Conservation (phyloP, 2,888 invertebrate genomes). For the Strigamia crassipes region DNA sequence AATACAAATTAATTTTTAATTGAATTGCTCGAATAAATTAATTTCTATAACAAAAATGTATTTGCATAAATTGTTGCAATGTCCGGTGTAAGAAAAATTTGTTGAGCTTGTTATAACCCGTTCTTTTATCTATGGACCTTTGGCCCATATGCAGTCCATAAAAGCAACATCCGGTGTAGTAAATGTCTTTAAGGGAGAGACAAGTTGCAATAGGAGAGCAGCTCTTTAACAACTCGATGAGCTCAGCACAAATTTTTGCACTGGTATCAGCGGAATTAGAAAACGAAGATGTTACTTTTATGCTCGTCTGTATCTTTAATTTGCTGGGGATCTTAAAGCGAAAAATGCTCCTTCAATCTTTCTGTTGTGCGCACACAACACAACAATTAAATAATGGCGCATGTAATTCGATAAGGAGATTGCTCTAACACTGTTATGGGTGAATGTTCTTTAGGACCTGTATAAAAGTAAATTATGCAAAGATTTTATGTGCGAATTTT, state of each 20-base stretch:
- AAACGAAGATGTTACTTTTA: not conserved
- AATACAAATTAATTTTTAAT: not conserved
- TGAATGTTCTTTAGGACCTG: not conserved
- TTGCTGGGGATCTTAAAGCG: not conserved
- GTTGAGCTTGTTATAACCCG: not conserved
- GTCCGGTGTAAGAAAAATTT: not conserved
- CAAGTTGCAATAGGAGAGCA: not conserved
- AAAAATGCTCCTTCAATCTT: not conserved
- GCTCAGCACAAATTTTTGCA: not conserved
- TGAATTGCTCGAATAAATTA: not conserved
- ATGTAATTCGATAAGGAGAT: not conserved
- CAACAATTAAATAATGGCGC: not conserved
- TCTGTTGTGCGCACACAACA: not conserved
- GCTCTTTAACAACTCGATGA: not conserved
- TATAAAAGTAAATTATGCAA: not conserved
- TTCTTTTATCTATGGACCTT: not conserved
- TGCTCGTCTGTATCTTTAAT: not conserved
- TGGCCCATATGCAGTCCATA: not conserved
- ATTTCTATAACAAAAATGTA: not conserved
- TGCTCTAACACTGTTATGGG: not conserved
- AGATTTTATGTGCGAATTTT: too few relatives aligned
- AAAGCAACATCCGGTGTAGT: not conserved
- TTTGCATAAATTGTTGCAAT: not conserved
- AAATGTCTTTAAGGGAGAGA: not conserved
- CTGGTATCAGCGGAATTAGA: not conserved